Evolutionary conservation across 1,140 invertebrate genomes (phyloP).

Genomic region (Periplaneta americana): DNA sequence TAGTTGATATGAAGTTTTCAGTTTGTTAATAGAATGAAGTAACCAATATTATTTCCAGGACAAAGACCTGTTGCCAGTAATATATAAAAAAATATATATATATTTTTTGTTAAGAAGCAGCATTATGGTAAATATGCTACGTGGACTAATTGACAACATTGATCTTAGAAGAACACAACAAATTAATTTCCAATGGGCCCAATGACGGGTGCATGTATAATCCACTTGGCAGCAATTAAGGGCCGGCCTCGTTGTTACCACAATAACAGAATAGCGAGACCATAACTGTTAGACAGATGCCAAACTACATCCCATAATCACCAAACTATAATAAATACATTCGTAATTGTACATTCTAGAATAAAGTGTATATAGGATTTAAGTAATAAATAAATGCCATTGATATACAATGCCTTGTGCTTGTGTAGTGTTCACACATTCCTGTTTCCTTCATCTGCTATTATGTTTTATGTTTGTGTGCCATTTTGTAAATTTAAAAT

Average conservation of each 20-base stretch:
- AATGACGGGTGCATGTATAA: neutral
- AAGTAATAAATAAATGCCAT: neutral
- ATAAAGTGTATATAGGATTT: neutral
- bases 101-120: neutral
- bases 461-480: too few relatives aligned
- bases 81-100: neutral
- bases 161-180: neutral
- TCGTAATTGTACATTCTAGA: neutral
- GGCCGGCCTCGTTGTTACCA: neutral
- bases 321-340: neutral
- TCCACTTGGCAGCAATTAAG: neutral
- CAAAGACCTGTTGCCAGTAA: neutral
- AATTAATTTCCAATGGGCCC: neutral
- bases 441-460: too few relatives aligned
- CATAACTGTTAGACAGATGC: neutral
- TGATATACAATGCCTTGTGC: too few relatives aligned
- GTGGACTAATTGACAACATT: neutral
- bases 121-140: neutral
- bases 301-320: neutral
- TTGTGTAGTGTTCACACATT: too few relatives aligned
- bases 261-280: neutral
- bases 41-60: neutral
- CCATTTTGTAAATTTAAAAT: too few relatives aligned
- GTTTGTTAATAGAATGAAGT: neutral
- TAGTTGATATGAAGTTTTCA: neutral